A percentile compares a stretch with the other conserved stretches of the same genome.
These are phyloP conservation scores for Anthopleura sola DNA, from an alignment of 64 coral and sea anemone genomes.

Conservation along the genomic window DNA sequence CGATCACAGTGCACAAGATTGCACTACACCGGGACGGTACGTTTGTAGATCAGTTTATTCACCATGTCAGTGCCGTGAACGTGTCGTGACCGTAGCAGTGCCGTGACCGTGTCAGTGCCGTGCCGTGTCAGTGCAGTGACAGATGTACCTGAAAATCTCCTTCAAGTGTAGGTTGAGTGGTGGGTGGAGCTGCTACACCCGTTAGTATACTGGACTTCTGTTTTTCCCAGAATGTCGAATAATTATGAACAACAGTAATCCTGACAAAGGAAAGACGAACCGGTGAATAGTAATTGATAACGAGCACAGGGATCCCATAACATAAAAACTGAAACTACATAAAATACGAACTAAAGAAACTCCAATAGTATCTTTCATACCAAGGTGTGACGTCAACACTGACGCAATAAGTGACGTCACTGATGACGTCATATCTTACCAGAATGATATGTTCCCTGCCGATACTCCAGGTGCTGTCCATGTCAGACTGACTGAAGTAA, in stretches of 20 bases:
- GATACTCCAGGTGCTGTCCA: slow-evolving; percentile 33
- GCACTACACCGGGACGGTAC: too few relatives aligned
- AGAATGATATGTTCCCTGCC: slow-evolving; percentile 38
- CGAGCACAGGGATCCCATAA: neutral
- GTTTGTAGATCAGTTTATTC: too few relatives aligned
- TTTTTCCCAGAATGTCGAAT: slow-evolving; percentile 11
- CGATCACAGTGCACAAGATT: too few relatives aligned
- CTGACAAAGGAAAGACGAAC: too few relatives aligned
- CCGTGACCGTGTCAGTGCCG: too few relatives aligned
- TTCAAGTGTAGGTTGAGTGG: neutral
- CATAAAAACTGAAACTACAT: neutral
- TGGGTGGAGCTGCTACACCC: slow-evolving; percentile 2
- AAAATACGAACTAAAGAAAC: too few relatives aligned
- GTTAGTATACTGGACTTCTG: slow-evolving; percentile 15
- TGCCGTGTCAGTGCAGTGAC: too few relatives aligned
- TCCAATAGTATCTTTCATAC: too few relatives aligned
- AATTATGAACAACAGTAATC: slow-evolving; percentile 26
- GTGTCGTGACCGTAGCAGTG: too few relatives aligned
- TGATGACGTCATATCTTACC: slow-evolving; percentile 21
- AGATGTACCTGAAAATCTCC: slow-evolving; percentile 50
- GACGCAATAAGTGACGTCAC: neutral
- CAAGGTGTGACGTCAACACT: neutral
- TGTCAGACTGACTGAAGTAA: slow-evolving; percentile 14
- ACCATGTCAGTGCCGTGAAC: too few relatives aligned
- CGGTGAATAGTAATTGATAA: too few relatives aligned